phyloP scores from a whole-genome alignment of 2,888 invertebrate genomes.

The Mesopsocus fuscifrons region DNA sequence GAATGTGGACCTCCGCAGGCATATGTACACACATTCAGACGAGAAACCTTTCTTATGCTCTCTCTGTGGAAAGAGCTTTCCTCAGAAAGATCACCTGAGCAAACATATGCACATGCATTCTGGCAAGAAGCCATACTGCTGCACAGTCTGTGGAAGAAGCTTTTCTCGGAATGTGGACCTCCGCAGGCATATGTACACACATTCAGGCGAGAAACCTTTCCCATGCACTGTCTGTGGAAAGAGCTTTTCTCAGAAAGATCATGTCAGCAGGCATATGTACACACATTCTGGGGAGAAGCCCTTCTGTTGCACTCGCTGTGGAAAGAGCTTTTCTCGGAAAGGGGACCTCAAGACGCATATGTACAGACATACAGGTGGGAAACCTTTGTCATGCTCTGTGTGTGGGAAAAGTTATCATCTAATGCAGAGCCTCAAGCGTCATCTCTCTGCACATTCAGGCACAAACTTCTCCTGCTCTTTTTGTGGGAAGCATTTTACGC shows the following conservation, averaged over 20 bases:
- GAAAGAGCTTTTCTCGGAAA: not conserved
- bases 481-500: no score
- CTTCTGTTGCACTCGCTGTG: not conserved
- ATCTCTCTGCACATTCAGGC: no score
- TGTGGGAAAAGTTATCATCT: no score
- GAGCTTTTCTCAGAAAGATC: constrained; percentile 1
- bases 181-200: constrained; percentile 9
- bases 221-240: constrained; percentile 9
- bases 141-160: constrained; percentile 3
- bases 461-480: no score
- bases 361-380: no score
- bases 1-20: constrained; percentile 1
- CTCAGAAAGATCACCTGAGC: constrained; percentile 6
- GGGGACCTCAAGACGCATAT: not conserved
- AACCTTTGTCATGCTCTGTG: no score
- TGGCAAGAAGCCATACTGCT: constrained; percentile 10
- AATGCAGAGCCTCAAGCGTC: no score
- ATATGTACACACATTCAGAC: constrained; percentile 5
- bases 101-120: constrained; percentile 8
- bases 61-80: constrained; percentile 9
- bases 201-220: constrained; percentile 11
- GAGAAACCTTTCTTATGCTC: constrained; percentile 7
- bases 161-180: constrained; percentile 3
- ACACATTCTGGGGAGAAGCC: not conserved
- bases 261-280: constrained; percentile 8